These are phyloP conservation scores for Sphaeramia orbicularis DNA, from an alignment of 2,797 vertebrate genomes.

Conservation along the genomic window DNA sequence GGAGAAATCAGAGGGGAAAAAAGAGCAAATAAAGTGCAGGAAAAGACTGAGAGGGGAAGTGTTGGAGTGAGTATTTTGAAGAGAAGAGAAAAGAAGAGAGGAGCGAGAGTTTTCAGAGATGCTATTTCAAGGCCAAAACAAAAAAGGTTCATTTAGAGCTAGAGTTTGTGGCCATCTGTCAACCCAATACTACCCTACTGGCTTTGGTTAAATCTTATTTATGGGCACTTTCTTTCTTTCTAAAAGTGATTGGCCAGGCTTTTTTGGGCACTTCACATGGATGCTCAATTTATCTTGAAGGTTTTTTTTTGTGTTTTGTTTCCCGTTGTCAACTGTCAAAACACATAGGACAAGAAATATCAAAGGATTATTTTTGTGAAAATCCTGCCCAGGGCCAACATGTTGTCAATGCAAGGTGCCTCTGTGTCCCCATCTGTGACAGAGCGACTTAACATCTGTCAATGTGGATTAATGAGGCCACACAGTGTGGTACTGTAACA, in stretches of 20 bases:
- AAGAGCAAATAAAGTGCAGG: slow-evolving; percentile 8
- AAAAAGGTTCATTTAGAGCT: slow-evolving; percentile 40
- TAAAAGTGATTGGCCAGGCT: slow-evolving; percentile 24
- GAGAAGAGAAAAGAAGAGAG: slow-evolving; percentile 11
- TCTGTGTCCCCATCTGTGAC: slow-evolving; percentile 14
- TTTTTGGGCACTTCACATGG: slow-evolving; percentile 36
- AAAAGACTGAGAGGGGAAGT: slow-evolving; percentile 12
- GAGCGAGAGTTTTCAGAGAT: slow-evolving; percentile 16
- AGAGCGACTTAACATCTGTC: slow-evolving; percentile 31
- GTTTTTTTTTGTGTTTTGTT: slow-evolving; percentile 6
- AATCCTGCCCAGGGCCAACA: slow-evolving; percentile 23
- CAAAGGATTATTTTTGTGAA: slow-evolving; percentile 30
- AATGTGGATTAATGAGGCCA: slow-evolving; percentile 44
- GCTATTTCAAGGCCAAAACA: slow-evolving; percentile 57
- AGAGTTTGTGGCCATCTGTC: slow-evolving; percentile 65
- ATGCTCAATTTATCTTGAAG: slow-evolving; percentile 15
- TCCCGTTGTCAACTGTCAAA: slow-evolving; percentile 36
- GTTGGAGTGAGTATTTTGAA: slow-evolving; percentile 10
- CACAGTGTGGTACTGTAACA: slow-evolving; percentile 5
- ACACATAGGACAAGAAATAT: slow-evolving; percentile 20
- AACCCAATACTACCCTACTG: slow-evolving; percentile 31
- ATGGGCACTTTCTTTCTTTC: slow-evolving; percentile 21
- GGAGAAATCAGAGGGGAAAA: slow-evolving; percentile 15
- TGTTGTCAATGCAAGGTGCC: slow-evolving; percentile 18
- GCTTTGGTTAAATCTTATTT: slow-evolving; percentile 44